These are phyloP conservation scores for Cyanoliseus patagonus DNA, from an alignment of 2,113 vertebrate genomes.

Conservation along the genomic window DNA sequence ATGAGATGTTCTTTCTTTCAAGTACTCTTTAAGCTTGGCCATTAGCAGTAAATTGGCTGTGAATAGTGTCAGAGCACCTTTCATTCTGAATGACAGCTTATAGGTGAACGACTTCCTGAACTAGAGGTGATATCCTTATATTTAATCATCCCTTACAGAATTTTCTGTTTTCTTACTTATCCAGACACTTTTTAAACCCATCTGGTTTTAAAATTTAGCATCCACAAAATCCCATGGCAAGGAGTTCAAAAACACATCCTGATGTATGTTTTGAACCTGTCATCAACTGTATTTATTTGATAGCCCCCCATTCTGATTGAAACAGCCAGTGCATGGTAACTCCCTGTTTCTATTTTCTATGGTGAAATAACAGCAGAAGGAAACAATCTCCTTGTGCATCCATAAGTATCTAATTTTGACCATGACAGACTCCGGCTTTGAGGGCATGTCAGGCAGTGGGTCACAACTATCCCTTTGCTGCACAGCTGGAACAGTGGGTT, in stretches of 20 bases:
- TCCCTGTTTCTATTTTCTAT: neutral
- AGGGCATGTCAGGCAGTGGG: neutral
- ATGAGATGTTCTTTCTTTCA: slow-evolving; percentile 30
- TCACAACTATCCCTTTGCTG: neutral
- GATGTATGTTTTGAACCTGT: neutral
- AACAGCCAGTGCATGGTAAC: neutral
- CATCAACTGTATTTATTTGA: neutral
- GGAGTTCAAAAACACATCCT: neutral
- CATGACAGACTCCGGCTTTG: neutral
- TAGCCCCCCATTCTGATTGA: neutral
- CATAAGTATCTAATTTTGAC: neutral
- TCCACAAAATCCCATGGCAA: neutral
- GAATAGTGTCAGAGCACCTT: neutral
- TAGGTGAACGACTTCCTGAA: neutral
- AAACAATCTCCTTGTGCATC: neutral
- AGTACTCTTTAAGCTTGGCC: neutral
- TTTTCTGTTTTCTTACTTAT: neutral
- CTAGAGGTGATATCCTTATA: neutral
- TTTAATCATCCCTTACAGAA: neutral
- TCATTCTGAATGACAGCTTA: neutral
- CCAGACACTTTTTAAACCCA: neutral
- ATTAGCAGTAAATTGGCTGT: slow-evolving; percentile 35
- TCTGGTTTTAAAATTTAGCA: neutral
- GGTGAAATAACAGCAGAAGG: neutral
- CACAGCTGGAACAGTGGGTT: neutral